These are phyloP conservation scores for Dryococelus australis DNA, from an alignment of 2,888 invertebrate species.

Conservation along the genomic window DNA sequence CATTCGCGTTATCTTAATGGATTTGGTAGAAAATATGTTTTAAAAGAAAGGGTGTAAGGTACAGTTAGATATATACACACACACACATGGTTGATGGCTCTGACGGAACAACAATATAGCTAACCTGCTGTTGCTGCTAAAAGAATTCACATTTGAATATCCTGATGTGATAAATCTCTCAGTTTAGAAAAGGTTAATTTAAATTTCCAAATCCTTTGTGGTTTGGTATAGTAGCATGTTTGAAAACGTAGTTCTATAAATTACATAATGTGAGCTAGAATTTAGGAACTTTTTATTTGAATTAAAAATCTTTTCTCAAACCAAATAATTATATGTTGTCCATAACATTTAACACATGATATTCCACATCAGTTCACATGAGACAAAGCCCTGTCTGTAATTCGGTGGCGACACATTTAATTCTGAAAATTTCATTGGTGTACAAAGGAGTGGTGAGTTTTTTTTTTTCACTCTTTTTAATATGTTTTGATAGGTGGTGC, in stretches of 20 bases:
- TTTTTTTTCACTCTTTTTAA: background rate
- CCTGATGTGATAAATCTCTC: background rate
- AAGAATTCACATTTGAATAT: background rate
- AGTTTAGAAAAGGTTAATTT: background rate
- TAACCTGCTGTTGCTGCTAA: background rate
- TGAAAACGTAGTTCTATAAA: background rate
- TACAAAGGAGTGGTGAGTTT: background rate
- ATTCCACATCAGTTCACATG: background rate
- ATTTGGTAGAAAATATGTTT: conserved; percentile 18
- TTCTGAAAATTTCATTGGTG: background rate
- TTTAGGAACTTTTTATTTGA: background rate
- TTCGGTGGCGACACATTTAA: background rate
- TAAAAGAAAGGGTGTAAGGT: background rate
- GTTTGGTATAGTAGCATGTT: conserved; percentile 16
- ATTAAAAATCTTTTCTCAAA: conserved; percentile 23
- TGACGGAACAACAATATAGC: background rate
- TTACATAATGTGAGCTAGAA: conserved; percentile 2
- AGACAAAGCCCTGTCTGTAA: background rate
- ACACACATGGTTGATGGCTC: background rate
- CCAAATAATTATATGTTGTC: background rate
- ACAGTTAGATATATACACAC: background rate
- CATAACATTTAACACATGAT: background rate
- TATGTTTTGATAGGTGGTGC: background rate
- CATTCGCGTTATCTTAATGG: background rate
- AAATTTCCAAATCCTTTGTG: background rate